phyloP scores from a whole-genome alignment of 2,888 invertebrate genomes.

The Nomada fucata region DNA sequence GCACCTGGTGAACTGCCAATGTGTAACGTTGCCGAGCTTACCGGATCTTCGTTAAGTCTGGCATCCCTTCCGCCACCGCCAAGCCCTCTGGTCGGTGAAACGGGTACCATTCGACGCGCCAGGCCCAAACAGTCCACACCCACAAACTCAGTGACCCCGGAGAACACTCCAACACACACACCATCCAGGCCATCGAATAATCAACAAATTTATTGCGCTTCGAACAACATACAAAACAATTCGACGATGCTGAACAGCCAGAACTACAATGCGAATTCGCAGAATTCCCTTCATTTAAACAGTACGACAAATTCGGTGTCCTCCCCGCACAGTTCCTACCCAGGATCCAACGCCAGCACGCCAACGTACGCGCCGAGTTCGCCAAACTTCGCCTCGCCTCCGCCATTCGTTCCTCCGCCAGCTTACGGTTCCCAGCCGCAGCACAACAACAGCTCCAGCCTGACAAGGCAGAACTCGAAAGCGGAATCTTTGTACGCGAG shows the following conservation, averaged over 20 bases:
- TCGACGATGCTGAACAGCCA: constrained; percentile 74
- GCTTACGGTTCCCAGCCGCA: constrained; percentile 78
- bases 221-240: constrained; percentile 80
- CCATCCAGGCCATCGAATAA: constrained; percentile 78
- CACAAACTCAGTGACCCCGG: constrained; percentile 83
- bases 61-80: constrained; percentile 92
- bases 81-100: constrained; percentile 85
- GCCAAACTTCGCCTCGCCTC: constrained; percentile 74
- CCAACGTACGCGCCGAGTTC: constrained; percentile 79
- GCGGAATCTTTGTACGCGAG: constrained; percentile 75
- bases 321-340: constrained; percentile 80
- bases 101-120: constrained; percentile 84
- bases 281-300: constrained; percentile 55
- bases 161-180: constrained; percentile 84
- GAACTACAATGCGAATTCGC: constrained; percentile 60
- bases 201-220: constrained; percentile 72
- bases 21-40: constrained; percentile 86
- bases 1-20: constrained; percentile 87
- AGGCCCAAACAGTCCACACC: constrained; percentile 81
- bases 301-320: constrained; percentile 73
- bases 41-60: constrained; percentile 89
- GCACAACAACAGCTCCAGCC: constrained; percentile 67
- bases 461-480: constrained; percentile 78
- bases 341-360: constrained; percentile 79
- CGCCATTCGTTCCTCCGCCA: constrained; percentile 76